Base-by-base conservation (phyloP, 2,888 invertebrate species). In the Craniophora ligustri region DNA sequence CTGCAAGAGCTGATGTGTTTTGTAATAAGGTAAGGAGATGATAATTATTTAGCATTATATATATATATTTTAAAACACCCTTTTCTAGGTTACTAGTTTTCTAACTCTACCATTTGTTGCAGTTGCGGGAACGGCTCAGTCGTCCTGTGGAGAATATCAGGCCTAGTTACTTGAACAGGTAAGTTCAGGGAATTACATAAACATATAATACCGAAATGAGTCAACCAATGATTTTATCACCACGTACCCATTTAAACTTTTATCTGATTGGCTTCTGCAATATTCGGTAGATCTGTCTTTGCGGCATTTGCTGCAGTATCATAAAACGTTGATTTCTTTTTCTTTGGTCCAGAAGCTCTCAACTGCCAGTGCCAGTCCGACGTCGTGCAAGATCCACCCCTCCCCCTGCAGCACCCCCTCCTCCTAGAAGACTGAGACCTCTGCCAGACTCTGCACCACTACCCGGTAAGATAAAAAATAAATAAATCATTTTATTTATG, bases 1-100 rank as follows among this genome's bases (percentile, higher is more conserved):
- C 94, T 11, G 94, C 95, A 5, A 94, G 94, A 32, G 94, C 95
- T n/a, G 91, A 91, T 46, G 45, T 68, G 86, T 95, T 76, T 85
- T 97, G 91, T 64, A 81, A 79, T 39, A 87, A 88, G 78, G 91
- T 90, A 53, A 56, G 55, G 46, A 5, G 7, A 1, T 2, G 2
- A 0, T 16, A 6, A 32, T 5, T 19, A 19, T 19, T n/a, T n/a
- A n/a, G n/a, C n/a, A n/a, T n/a, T n/a, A n/a, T n/a, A n/a, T n/a
- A n/a, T n/a, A n/a, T n/a, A n/a, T n/a, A n/a, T n/a, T n/a, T n/a
- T n/a, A n/a, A n/a, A n/a, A n/a, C n/a, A n/a, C n/a, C n/a, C n/a
- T n/a, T n/a, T n/a, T n/a, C n/a, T n/a, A n/a, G n/a, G n/a, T n/a
- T n/a, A n/a, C n/a, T n/a, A n/a, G 1, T 21, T 10, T 3, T 3